Evolutionary conservation across 2,113 vertebrate genomes (phyloP), one percentile per base, ranked within the genome.

Genomic region (Anguilla rostrata): DNA sequence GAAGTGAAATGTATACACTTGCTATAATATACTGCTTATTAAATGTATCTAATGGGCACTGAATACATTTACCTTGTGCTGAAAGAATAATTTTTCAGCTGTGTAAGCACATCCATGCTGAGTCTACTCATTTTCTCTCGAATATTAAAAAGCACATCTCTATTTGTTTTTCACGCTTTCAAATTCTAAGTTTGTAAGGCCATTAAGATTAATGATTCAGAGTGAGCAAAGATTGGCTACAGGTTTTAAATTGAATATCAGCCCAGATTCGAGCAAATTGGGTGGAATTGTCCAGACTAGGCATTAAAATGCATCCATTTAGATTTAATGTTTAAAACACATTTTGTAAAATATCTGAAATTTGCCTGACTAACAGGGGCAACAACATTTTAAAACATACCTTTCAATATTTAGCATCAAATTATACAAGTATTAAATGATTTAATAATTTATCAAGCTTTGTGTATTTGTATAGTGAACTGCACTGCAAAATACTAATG

Each of bases 201-300:
- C 89, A 92, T 81, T 86, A 87, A 91, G 85, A 89, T 86, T 89
- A 90, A 93, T 92, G 86, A 92, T 87, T 87, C 81, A 71, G 88
- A 89, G 91, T 89, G 78, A n/a, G 87, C 83, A 82, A 88, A 85
- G 29, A 86, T 82, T 87, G 81, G 75, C 88, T 43, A 86, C 53
- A 90, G 81, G 84, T 85, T 90, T 90, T 87, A 88, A 93, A 94
- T 93, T 90, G 93, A 94, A 95, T 94, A 93, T 94, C 92, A 94
- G 90, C 87, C 89, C 87, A 43, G 84, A 86, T 92, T 90, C 86
- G 86, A 89, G 85, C 91, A 92, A 94, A 93, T 92, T 85, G 89
- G 84, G 39, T 80, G 88, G 90, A 92, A 92, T 93, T 91, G 90
- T 91, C 90, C 86, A 89, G 92, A 75, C 8, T 92, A 93, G 91